Evolutionary conservation across 2,797 vertebrate species (phyloP).

Genomic region (Lithobates pipiens): DNA sequence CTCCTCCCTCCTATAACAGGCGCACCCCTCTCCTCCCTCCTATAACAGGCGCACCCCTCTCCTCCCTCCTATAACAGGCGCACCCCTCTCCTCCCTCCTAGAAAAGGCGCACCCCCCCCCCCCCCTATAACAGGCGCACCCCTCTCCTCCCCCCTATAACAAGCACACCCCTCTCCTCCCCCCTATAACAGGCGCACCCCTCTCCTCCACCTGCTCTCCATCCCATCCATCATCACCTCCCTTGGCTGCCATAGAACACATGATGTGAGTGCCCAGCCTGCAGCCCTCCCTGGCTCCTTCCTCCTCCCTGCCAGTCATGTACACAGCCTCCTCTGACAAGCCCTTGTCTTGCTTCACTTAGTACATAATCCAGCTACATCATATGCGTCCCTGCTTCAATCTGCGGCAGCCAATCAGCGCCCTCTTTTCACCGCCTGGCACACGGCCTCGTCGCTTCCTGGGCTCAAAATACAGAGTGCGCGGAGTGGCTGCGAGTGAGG

Average conservation of each 20-base stretch:
- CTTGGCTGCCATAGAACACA: no score
- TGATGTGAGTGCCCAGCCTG: neutral
- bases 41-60: no score
- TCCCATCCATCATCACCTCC: neutral
- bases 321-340: neutral
- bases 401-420: conserved; percentile 4
- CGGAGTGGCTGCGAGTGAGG: neutral
- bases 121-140: no score
- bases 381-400: neutral
- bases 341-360: conserved; percentile 1
- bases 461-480: neutral
- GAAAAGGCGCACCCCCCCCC: no score
- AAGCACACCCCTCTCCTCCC: no score
- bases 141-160: no score
- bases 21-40: no score
- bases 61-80: no score
- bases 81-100: no score
- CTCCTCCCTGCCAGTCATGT: neutral
- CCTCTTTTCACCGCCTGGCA: neutral
- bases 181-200: no score
- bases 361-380: conserved; percentile 15
- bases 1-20: no score
- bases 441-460: neutral
- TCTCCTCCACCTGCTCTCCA: no score
- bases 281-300: neutral